Conservation (phyloP, 2,888 invertebrate species). For the Diploptera punctata region DNA sequence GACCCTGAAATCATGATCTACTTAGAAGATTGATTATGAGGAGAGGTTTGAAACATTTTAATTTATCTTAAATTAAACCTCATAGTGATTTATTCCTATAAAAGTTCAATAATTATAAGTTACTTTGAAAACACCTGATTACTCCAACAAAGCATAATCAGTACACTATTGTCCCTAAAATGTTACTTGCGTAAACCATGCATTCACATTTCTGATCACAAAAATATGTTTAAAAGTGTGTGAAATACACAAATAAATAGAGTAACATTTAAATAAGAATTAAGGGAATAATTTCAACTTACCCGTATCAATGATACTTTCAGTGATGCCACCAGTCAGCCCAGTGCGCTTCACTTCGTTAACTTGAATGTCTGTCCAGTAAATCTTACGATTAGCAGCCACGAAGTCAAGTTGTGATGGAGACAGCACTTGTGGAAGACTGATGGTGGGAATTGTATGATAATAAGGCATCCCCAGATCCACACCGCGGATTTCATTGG, state of each 20-base stretch:
- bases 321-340: constrained; percentile 70
- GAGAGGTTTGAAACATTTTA: too few relatives aligned
- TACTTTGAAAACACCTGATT: too few relatives aligned
- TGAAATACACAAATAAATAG: too few relatives aligned
- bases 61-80: too few relatives aligned
- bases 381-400: constrained; percentile 69
- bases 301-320: constrained; percentile 77
- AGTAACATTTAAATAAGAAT: background rate
- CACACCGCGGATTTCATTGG: constrained; percentile 82
- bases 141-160: too few relatives aligned
- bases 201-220: background rate
- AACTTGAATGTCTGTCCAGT: constrained; percentile 79
- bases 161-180: too few relatives aligned
- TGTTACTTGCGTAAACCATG: too few relatives aligned
- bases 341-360: constrained; percentile 76
- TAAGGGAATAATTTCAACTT: constrained; percentile 43
- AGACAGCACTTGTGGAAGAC: constrained; percentile 71
- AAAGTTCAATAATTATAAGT: too few relatives aligned
- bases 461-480: constrained; percentile 77
- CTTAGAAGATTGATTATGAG: too few relatives aligned
- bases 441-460: constrained; percentile 83
- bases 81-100: too few relatives aligned
- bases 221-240: too few relatives aligned
- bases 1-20: too few relatives aligned
- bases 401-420: constrained; percentile 75